Evolutionary conservation across 2,888 invertebrate species (phyloP).

Genomic region (Dendrolimus pini): DNA sequence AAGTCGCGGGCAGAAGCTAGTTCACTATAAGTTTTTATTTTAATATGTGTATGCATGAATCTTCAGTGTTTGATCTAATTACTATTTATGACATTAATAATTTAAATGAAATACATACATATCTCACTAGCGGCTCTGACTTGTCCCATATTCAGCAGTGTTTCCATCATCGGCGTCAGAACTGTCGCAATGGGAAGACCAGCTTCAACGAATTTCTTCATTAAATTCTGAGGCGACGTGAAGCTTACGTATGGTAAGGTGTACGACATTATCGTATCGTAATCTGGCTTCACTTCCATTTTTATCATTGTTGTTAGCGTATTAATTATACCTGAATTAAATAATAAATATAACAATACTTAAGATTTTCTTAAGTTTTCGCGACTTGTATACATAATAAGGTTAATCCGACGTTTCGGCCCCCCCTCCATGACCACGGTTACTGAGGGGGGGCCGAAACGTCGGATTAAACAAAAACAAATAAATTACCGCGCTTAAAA

Average conservation of each 20-base stretch:
- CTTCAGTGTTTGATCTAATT: too few species aligned
- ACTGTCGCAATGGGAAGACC: slow-evolving; percentile 49
- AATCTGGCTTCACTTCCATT: slow-evolving; percentile 73
- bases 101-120: slow-evolving; percentile 44
- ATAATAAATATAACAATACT: background rate
- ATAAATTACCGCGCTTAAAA: too few species aligned
- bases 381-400: too few species aligned
- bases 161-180: slow-evolving; percentile 65
- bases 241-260: slow-evolving; percentile 73
- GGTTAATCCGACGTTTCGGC: too few species aligned
- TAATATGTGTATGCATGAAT: too few species aligned
- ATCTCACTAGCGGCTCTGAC: slow-evolving; percentile 62
- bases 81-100: background rate
- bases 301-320: slow-evolving; percentile 70
- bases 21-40: too few species aligned
- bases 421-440: too few species aligned
- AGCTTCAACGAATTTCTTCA: slow-evolving; percentile 65
- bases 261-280: slow-evolving; percentile 73
- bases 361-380: too few species aligned
- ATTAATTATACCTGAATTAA: slow-evolving; percentile 66
- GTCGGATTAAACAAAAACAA: too few species aligned
- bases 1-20: too few species aligned
- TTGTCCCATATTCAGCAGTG: slow-evolving; percentile 57
- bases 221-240: slow-evolving; percentile 58
- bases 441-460: too few species aligned